phyloP scores from a whole-genome alignment of 2,888 invertebrate genomes.

The Aspidiotus rigidus region DNA sequence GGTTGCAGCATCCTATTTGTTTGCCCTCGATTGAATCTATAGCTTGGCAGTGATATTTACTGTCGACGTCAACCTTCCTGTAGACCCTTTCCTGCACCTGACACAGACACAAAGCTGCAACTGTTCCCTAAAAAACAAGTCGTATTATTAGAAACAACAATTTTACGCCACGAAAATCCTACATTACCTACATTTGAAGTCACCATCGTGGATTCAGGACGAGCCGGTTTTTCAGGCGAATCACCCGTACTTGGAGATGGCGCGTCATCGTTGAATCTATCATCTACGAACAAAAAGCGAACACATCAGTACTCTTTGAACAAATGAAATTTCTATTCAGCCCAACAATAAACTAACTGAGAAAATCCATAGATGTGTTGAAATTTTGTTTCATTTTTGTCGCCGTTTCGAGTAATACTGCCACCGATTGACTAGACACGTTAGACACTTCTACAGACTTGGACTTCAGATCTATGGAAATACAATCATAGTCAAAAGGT shows the following conservation, averaged over 20 bases:
- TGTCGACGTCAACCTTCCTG: constrained; percentile 41
- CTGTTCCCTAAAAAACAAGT: constrained; percentile 41
- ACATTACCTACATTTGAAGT: constrained; percentile 41
- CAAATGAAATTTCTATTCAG: background rate
- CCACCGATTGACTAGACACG: constrained; percentile 22
- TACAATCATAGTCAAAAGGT: background rate
- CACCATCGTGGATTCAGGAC: constrained; percentile 45
- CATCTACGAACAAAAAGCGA: constrained; percentile 11
- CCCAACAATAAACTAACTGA: constrained; percentile 7
- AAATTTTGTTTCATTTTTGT: constrained; percentile 20
- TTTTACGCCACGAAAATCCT: too few species aligned
- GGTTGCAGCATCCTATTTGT: constrained; percentile 71
- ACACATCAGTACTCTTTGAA: background rate
- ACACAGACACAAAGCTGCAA: constrained; percentile 48
- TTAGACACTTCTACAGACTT: constrained; percentile 8
- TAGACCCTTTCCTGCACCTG: constrained; percentile 48
- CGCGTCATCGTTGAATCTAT: constrained; percentile 39
- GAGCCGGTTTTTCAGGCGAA: constrained; percentile 44
- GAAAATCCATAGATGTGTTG: constrained; percentile 18
- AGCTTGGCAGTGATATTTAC: constrained; percentile 53
- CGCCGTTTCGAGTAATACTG: constrained; percentile 31
- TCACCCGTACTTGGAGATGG: constrained; percentile 45
- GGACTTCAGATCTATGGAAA: background rate
- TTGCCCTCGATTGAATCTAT: constrained; percentile 64
- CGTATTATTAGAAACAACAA: background rate